Percentiles rank a stretch among this genome's conserved stretches.
Evolutionary conservation across 1,140 invertebrate species (phyloP).

Genomic region (Musca domestica): DNA sequence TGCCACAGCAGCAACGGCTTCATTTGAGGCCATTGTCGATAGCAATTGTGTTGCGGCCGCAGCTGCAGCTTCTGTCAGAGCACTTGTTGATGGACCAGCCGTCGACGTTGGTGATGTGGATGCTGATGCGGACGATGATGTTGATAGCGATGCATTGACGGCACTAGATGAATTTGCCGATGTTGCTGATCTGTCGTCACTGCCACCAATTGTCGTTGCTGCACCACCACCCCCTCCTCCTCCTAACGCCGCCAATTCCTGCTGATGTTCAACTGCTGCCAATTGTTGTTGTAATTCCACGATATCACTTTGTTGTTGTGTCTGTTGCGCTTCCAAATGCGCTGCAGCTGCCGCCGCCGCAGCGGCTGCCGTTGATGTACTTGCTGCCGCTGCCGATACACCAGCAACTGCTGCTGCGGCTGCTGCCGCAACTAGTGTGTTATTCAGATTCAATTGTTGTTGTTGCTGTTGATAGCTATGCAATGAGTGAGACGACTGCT

Average conservation of each 20-base stretch:
- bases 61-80: conserved; percentile 35
- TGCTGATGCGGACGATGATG: conserved; percentile 4
- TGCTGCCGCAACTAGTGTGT: conserved; percentile 35
- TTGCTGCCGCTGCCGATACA: conserved; percentile 25
- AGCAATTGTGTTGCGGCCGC: conserved; percentile 43
- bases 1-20: conserved; percentile 43
- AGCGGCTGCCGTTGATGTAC: conserved; percentile 33
- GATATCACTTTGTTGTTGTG: conserved; percentile 40
- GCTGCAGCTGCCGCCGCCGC: conserved; percentile 31
- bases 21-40: conserved; percentile 33
- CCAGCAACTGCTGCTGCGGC: conserved; percentile 33
- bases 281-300: conserved; percentile 46
- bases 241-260: conserved; percentile 11
- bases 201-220: too few species aligned
- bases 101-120: conserved; percentile 30
- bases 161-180: neutral
- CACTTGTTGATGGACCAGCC: conserved; percentile 32
- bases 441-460: conserved; percentile 37
- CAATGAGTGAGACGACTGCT: conserved; percentile 38
- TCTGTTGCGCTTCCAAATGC: conserved; percentile 35
- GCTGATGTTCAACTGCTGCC: conserved; percentile 27
- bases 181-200: neutral
- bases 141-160: conserved; percentile 31
- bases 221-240: neutral
- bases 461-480: conserved; percentile 37